Conservation (phyloP, 2,113 vertebrate species). For the Rhinoderma darwinii region DNA sequence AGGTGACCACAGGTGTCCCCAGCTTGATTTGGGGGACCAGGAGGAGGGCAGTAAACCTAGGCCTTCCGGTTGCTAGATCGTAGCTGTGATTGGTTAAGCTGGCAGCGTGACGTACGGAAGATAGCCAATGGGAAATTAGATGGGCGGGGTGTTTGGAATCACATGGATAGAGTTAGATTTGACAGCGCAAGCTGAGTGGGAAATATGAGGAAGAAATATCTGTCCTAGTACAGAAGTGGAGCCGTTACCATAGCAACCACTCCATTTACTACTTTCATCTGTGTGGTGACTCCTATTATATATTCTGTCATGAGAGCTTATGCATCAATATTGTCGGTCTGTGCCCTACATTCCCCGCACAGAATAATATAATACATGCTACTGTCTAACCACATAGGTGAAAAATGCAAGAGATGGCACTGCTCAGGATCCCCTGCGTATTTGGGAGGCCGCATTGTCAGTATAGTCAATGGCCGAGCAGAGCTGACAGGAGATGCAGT, state of each 20-base stretch:
- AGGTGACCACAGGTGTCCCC: background rate
- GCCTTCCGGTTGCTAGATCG: slow-evolving; percentile 46
- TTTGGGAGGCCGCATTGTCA: too few species aligned
- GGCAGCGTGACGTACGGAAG: background rate
- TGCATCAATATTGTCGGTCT: too few species aligned
- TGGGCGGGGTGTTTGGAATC: background rate
- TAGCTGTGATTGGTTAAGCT: background rate
- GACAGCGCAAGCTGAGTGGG: background rate
- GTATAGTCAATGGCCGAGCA: too few species aligned
- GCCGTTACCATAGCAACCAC: background rate
- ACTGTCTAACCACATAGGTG: too few species aligned
- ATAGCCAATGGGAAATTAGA: slow-evolving; percentile 21
- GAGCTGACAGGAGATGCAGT: too few species aligned
- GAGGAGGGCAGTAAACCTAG: slow-evolving; percentile 19
- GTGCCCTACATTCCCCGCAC: too few species aligned
- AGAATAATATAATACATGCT: too few species aligned
- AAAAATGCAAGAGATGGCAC: too few species aligned
- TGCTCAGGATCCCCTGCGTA: too few species aligned
- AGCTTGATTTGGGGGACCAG: background rate
- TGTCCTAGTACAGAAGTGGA: too few species aligned
- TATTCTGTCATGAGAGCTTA: too few species aligned
- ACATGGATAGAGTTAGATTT: background rate
- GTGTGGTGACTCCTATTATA: too few species aligned
- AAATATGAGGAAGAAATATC: background rate
- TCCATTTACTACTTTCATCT: background rate